Evolutionary conservation across 1,140 invertebrate genomes (phyloP).

Genomic region (Acromyrmex charruanus): DNA sequence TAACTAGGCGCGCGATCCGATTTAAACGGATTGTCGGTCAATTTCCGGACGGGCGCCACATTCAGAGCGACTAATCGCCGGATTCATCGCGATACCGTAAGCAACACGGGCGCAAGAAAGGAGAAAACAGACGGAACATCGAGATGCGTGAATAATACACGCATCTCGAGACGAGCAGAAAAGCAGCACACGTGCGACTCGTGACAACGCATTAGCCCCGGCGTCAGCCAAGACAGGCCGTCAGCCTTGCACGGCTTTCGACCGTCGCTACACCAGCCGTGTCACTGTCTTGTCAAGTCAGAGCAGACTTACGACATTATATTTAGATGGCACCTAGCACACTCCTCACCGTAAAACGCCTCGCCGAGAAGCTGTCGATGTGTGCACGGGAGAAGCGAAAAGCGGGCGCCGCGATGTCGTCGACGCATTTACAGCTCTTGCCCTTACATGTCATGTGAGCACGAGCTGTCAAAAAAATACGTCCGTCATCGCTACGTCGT

Average conservation of each 20-base stretch:
- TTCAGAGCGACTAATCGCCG: conserved; percentile 59
- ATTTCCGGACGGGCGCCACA: conserved; percentile 42
- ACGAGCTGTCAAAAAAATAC: conserved; percentile 11
- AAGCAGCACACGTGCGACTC: conserved; percentile 71
- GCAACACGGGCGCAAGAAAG: conserved; percentile 9
- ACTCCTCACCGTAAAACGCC: conserved; percentile 25
- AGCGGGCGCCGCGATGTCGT: conserved; percentile 7
- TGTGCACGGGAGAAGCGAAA: not conserved
- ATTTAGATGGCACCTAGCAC: conserved; percentile 75
- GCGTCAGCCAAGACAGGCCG: conserved; percentile 69
- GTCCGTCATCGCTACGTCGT: conserved; percentile 10
- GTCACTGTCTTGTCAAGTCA: conserved; percentile 77
- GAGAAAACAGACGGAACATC: not conserved
- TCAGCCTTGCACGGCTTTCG: conserved; percentile 65
- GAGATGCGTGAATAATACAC: not conserved
- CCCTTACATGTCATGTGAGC: not conserved
- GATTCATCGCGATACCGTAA: conserved; percentile 53
- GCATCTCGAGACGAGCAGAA: conserved; percentile 20
- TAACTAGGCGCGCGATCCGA: conserved; percentile 20
- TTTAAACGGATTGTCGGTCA: conserved; percentile 48
- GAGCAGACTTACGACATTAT: conserved; percentile 74
- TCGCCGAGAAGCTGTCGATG: conserved; percentile 65
- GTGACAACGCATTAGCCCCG: conserved; percentile 80
- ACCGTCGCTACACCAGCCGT: conserved; percentile 58
- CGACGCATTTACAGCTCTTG: conserved; percentile 13